Evolutionary conservation across 1,140 invertebrate species (phyloP), one percentile per base, ranked within the genome.

Genomic region (Plutomurus gul): DNA sequence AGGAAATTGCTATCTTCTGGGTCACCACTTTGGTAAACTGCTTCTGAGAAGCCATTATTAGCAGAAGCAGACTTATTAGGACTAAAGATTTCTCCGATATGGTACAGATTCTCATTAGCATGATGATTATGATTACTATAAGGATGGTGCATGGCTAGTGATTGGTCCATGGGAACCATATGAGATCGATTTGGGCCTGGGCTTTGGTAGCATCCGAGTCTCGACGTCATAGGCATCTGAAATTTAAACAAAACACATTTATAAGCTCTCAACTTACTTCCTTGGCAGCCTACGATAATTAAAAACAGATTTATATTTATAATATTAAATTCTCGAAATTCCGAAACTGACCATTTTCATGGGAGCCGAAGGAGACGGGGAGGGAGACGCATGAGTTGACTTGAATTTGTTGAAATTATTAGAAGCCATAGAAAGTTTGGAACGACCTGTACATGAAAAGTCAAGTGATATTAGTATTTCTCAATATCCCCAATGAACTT

Each of bases 21-120:
- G 60, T 84, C 83, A 4, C 88, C 88, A 82, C 88, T 88, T 84
- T 89, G 88, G 74, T 89, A 89, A 30, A 77, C 87, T 85, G 71
- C 85, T 85, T 80, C 84, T 5, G 81, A 81, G 46, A 84, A 84
- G 6, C 81, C 79, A 78, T 83, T 84, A 22, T 71, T 76, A 13
- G 77, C 70, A 18, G 80, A 81, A 13, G 77, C 75, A 30, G 79
- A 84, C 77, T 82, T 81, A 82, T 85, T 85, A 30, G 86, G 87
- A 36, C 84, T 86, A 75, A 86, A 85, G 51, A 86, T 87, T 56
- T 87, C 86, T 71, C 86, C 87, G 60, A 87, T 87, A 84, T 86
- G 87, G 18, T 85, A 86, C 71, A 87, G 85, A 82, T 86, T 87
- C 73, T 84, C 82, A 39, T 84, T 86, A 82, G 82, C 86, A 37